These are phyloP conservation scores for Setophaga kirtlandii DNA, from an alignment of 2,113 vertebrate species.

Conservation along the genomic window DNA sequence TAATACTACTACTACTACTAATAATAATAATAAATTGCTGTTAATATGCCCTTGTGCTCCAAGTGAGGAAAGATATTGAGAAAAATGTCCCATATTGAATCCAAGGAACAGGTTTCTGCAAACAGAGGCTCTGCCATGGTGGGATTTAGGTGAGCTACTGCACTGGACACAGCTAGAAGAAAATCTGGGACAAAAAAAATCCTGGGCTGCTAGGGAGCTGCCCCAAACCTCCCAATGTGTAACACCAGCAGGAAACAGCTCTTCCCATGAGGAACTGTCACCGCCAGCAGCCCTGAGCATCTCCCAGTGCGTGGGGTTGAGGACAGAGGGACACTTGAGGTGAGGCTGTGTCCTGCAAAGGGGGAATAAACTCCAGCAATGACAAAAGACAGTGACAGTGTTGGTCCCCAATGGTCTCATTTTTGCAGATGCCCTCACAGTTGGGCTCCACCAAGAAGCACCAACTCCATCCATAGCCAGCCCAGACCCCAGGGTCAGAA, in stretches of 20 bases:
- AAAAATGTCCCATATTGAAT: neutral
- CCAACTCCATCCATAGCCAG: neutral
- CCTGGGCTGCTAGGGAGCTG: neutral
- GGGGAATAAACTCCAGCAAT: neutral
- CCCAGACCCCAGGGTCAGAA: neutral
- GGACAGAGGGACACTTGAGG: neutral
- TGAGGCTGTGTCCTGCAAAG: neutral
- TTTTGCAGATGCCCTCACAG: neutral
- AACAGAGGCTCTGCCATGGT: neutral
- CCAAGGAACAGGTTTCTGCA: neutral
- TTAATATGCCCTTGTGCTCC: neutral
- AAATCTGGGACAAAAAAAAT: neutral
- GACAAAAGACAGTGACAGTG: neutral
- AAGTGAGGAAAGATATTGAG: neutral
- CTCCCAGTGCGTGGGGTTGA: neutral
- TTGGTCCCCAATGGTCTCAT: neutral
- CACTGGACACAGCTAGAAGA: neutral
- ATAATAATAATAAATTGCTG: neutral
- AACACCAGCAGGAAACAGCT: neutral
- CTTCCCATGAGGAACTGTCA: neutral
- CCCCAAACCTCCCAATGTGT: neutral
- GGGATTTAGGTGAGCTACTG: neutral
- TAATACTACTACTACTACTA: neutral
- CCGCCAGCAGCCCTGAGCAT: neutral
- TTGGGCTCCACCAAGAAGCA: neutral